Conservation (phyloP, 1,140 invertebrate species). For the Oryctes rhinoceros region DNA sequence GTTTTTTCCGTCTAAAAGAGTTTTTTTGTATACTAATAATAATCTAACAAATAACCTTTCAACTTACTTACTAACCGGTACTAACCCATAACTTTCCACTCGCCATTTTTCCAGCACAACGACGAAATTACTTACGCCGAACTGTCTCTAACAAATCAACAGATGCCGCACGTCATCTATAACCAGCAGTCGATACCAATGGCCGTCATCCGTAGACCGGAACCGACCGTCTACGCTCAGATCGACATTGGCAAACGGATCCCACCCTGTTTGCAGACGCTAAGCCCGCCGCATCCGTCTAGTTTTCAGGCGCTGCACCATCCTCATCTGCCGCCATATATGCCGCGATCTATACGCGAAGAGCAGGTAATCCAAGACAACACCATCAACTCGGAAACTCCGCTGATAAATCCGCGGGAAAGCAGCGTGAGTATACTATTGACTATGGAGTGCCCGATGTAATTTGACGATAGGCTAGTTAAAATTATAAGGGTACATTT, state of each 20-base stretch:
- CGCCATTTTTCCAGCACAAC: conserved; percentile 48
- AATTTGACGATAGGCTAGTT: neutral
- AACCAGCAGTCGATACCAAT: conserved; percentile 59
- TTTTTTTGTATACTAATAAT: no score
- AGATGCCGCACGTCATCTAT: conserved; percentile 60
- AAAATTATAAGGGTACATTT: neutral
- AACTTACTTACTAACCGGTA: conserved; percentile 12
- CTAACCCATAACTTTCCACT: neutral
- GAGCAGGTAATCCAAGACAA: conserved; percentile 54
- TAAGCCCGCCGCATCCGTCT: conserved; percentile 56
- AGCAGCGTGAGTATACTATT: conserved; percentile 53
- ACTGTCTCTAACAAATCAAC: conserved; percentile 61
- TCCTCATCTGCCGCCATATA: conserved; percentile 58
- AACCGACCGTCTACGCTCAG: conserved; percentile 64
- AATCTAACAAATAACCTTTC: neutral
- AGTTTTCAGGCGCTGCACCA: conserved; percentile 57
- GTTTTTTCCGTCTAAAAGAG: no score
- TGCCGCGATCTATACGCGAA: conserved; percentile 55
- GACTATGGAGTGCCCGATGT: neutral
- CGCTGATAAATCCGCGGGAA: conserved; percentile 55
- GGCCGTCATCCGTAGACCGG: conserved; percentile 57
- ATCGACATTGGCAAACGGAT: conserved; percentile 61
- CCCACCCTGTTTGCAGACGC: conserved; percentile 52
- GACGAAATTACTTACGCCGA: conserved; percentile 66
- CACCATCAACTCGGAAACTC: conserved; percentile 57